phyloP scores from a whole-genome alignment of 1,140 invertebrate genomes.

The Eriocheir sinensis region DNA sequence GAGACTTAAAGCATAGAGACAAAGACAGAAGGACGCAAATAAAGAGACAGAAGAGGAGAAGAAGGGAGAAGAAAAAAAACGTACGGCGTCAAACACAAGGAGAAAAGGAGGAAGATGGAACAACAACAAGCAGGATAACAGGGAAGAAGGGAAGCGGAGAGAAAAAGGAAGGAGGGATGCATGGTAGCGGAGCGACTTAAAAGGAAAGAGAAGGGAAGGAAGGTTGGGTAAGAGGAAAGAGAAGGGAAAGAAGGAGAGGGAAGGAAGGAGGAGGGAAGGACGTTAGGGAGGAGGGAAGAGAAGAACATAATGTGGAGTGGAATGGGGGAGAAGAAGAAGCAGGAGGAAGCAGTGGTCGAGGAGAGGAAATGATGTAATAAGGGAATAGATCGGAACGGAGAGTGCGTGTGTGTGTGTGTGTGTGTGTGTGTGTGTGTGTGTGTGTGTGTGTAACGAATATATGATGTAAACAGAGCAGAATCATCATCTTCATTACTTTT shows the following conservation, averaged over 20 bases:
- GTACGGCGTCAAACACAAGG: too few species aligned
- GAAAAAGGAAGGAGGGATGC: background rate
- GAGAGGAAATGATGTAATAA: constrained; percentile 18
- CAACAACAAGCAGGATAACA: too few species aligned
- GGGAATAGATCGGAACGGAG: background rate
- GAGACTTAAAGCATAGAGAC: too few species aligned
- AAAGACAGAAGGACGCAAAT: too few species aligned
- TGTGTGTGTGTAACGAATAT: background rate
- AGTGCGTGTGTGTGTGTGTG: background rate
- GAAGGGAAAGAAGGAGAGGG: background rate
- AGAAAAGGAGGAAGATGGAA: too few species aligned
- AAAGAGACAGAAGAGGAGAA: too few species aligned
- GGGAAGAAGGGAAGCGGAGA: too few species aligned
- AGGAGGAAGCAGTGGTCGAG: background rate
- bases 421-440: background rate
- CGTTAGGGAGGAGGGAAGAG: background rate
- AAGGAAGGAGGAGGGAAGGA: background rate
- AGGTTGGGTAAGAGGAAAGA: background rate
- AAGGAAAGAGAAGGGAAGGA: background rate
- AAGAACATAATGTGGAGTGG: background rate
- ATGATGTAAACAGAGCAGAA: too few species aligned
- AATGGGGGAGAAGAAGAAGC: background rate
- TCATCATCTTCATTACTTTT: background rate
- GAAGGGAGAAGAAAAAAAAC: too few species aligned
- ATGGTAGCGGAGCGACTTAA: background rate